Conservation (phyloP, 2,113 vertebrate genomes). For the Morone saxatilis region DNA sequence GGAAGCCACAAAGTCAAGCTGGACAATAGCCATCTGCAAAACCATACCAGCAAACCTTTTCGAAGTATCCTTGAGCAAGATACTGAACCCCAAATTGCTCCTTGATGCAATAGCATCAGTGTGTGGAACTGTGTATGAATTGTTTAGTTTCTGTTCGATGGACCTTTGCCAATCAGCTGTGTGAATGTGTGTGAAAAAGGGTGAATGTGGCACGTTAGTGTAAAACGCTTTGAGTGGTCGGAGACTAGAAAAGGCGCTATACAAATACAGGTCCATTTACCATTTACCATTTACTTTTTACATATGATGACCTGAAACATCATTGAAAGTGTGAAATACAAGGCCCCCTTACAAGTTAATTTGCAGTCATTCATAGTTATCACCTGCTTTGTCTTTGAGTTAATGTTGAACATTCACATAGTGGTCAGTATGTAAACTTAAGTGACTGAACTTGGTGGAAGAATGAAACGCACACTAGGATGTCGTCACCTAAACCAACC, state of each 20-base stretch:
- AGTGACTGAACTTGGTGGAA: neutral
- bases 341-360: neutral
- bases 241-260: no score
- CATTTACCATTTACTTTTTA: no score
- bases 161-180: no score
- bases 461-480: neutral
- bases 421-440: neutral
- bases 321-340: neutral
- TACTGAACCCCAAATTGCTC: no score
- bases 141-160: no score
- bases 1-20: neutral
- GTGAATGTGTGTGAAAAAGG: no score
- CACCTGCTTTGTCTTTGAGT: neutral
- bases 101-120: no score
- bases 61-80: no score
- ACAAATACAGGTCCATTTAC: no score
- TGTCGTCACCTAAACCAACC: conserved; percentile 12
- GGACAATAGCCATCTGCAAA: neutral
- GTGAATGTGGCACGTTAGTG: no score
- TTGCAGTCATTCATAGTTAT: neutral
- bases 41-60: neutral
- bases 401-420: conserved; percentile 1
- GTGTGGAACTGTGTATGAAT: no score
- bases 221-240: no score
- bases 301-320: neutral